A percentile compares a stretch with the other conserved stretches of the same genome.
These are phyloP conservation scores for Drosophila kambysellisi DNA, from an alignment of 2,888 invertebrate species.

Conservation along the genomic window DNA sequence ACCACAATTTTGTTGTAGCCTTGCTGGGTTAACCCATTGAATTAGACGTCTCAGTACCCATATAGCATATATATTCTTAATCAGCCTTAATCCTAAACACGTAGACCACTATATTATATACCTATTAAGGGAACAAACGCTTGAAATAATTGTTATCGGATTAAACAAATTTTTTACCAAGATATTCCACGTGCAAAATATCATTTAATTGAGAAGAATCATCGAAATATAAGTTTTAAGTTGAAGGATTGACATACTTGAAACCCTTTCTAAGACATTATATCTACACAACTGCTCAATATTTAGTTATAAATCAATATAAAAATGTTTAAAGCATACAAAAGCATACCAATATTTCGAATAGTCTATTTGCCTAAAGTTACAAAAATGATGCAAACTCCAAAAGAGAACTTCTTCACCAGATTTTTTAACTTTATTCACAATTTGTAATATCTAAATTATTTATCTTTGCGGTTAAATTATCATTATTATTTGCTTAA, in stretches of 20 bases:
- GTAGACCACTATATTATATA: neutral
- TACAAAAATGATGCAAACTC: too few species aligned
- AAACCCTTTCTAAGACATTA: neutral
- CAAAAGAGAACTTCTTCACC: neutral
- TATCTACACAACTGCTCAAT: neutral
- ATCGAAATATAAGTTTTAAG: neutral
- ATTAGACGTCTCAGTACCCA: neutral
- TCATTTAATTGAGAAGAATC: neutral
- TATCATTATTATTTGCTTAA: neutral
- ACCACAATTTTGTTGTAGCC: neutral
- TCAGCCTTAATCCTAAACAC: neutral
- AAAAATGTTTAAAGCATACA: neutral
- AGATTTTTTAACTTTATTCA: neutral
- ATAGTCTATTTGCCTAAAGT: too few species aligned
- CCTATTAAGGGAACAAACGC: too few species aligned
- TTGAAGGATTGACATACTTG: neutral
- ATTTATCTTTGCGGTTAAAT: neutral
- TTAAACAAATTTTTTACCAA: neutral
- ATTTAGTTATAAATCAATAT: neutral
- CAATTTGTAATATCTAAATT: neutral
- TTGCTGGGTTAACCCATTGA: neutral
- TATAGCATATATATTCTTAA: neutral
- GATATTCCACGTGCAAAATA: neutral
- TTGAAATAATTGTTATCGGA: neutral
- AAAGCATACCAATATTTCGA: too few species aligned